A percentile compares a stretch with the other conserved stretches of the same genome.
Evolutionary conservation across 2,797 vertebrate species (phyloP).

Genomic region (Bradypodion ventrale): DNA sequence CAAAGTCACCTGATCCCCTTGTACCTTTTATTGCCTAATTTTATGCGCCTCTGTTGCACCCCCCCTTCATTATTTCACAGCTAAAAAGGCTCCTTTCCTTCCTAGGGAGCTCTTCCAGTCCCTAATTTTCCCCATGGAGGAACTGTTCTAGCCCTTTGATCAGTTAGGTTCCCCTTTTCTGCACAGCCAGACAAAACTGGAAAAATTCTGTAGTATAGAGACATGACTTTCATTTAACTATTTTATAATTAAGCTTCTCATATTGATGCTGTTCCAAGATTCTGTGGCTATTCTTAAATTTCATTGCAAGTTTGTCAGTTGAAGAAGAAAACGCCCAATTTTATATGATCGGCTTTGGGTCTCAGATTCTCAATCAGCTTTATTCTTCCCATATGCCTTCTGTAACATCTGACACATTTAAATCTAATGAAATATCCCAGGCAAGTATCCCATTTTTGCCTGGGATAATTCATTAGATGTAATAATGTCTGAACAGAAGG

Average conservation of each 20-base stretch:
- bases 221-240: background rate
- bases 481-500: too few species aligned
- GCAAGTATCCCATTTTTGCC: too few species aligned
- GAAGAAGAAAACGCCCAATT: conserved; percentile 55
- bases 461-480: too few species aligned
- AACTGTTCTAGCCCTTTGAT: background rate
- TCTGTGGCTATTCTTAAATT: conserved; percentile 27
- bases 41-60: too few species aligned
- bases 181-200: background rate
- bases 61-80: too few species aligned
- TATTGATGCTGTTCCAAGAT: conserved; percentile 32
- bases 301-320: conserved; percentile 30
- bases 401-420: conserved; percentile 53
- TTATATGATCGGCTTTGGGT: conserved; percentile 24
- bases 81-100: too few species aligned
- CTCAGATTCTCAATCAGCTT: conserved; percentile 45
- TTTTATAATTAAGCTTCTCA: background rate
- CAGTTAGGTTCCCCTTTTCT: background rate
- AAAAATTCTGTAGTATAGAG: fast-evolving
- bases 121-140: background rate
- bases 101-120: too few species aligned
- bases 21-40: too few species aligned
- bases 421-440: conserved; percentile 57
- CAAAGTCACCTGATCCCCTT: too few species aligned
- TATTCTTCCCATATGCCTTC: conserved; percentile 51